Evolutionary conservation across 2,888 invertebrate species (phyloP).

Genomic region (Drosophila diplacantha): DNA sequence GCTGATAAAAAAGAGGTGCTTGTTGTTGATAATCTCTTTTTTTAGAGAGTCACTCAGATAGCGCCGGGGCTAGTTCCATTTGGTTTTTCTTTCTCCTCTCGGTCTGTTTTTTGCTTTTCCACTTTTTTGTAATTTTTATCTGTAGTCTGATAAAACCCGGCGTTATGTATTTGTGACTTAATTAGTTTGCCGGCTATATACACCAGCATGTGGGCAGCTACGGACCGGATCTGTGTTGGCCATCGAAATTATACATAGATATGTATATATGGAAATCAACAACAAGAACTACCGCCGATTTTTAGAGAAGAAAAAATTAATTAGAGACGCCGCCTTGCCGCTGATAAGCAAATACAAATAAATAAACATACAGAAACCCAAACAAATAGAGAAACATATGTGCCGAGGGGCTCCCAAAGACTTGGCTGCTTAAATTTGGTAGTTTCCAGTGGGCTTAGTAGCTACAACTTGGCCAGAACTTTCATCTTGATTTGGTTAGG

Average conservation of each 20-base stretch:
- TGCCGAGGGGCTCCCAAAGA: conserved; percentile 7
- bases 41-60: conserved; percentile 46
- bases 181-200: conserved; percentile 57
- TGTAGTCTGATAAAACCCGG: conserved; percentile 62
- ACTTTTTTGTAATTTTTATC: conserved; percentile 41
- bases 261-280: neutral
- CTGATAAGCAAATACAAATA: conserved; percentile 66
- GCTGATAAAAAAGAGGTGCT: conserved; percentile 54
- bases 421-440: conserved; percentile 20
- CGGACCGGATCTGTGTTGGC: conserved; percentile 54
- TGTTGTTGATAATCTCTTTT: conserved; percentile 37
- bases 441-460: conserved; percentile 13
- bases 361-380: conserved; percentile 36
- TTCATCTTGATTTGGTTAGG: conserved; percentile 48
- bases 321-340: conserved; percentile 54
- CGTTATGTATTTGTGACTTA: conserved; percentile 67
- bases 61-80: conserved; percentile 34
- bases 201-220: conserved; percentile 53
- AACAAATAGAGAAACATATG: conserved; percentile 41
- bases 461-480: conserved; percentile 51
- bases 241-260: conserved; percentile 24
- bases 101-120: conserved; percentile 18
- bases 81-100: conserved; percentile 35
- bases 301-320: conserved; percentile 54
- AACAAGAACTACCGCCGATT: conserved; percentile 24